Conservation (phyloP, 2,888 invertebrate genomes). For the Cloeon dipterum region DNA sequence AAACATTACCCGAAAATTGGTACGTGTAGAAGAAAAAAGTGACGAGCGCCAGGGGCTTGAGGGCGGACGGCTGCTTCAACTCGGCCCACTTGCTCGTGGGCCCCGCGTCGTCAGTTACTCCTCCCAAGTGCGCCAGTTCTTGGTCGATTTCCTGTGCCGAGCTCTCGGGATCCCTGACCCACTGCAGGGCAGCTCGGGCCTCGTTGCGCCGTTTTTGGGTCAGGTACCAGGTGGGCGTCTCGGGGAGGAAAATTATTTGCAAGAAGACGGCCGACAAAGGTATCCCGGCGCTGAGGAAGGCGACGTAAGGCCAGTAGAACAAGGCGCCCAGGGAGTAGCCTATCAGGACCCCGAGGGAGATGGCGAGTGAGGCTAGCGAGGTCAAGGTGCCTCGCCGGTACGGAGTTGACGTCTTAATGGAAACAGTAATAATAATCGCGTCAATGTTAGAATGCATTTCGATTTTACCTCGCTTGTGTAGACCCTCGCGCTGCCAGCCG, state of each 20-base stretch:
- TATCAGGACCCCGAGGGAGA: slow-evolving; percentile 41
- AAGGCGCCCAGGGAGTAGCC: slow-evolving; percentile 22
- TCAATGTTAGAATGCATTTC: too few species aligned
- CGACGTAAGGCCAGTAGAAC: slow-evolving; percentile 36
- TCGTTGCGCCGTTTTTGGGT: slow-evolving; percentile 30
- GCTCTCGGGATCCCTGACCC: slow-evolving; percentile 16
- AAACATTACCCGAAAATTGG: slow-evolving; percentile 46
- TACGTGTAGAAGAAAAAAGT: slow-evolving; percentile 40
- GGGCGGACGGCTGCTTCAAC: slow-evolving; percentile 29
- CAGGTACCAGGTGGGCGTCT: slow-evolving; percentile 47
- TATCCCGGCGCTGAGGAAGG: slow-evolving; percentile 33
- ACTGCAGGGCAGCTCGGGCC: slow-evolving; percentile 30
- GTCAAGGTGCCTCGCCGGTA: slow-evolving; percentile 51
- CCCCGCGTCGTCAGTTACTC: slow-evolving; percentile 16
- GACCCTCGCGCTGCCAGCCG: slow-evolving; percentile 41
- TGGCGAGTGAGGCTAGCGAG: slow-evolving; percentile 43
- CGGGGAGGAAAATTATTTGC: slow-evolving; percentile 36
- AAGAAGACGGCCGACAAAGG: slow-evolving; percentile 32
- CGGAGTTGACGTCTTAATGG: slow-evolving; percentile 35
- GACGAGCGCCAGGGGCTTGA: slow-evolving; percentile 36
- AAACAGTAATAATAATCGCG: too few species aligned
- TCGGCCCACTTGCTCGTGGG: slow-evolving; percentile 24
- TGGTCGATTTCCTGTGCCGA: neutral
- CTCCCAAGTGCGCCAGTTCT: neutral
- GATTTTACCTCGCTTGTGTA: slow-evolving; percentile 35